A percentile compares a stretch with the other conserved stretches of the same genome.
Evolutionary conservation across 1,140 invertebrate genomes (phyloP).

Genomic region (Penaeus vannamei): DNA sequence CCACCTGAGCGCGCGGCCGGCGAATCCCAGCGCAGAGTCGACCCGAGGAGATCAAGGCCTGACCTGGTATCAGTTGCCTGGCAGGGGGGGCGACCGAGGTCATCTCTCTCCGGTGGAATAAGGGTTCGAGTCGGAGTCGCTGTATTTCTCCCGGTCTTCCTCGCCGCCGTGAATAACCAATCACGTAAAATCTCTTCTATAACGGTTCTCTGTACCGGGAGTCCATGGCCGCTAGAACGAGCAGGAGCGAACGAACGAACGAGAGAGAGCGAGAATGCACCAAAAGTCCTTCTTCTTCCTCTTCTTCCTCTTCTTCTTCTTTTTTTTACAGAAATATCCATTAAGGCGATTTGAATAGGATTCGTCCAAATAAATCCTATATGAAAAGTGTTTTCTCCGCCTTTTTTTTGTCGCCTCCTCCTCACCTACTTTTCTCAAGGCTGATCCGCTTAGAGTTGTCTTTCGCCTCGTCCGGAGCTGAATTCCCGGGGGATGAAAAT

Average conservation of each 20-base stretch:
- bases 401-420: background rate
- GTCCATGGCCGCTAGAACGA: too few species aligned
- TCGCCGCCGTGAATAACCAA: too few species aligned
- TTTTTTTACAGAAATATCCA: slow-evolving; percentile 37
- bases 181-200: too few species aligned
- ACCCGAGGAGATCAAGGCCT: background rate
- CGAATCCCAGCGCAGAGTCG: background rate
- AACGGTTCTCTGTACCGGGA: too few species aligned
- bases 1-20: background rate
- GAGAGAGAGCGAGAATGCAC: background rate
- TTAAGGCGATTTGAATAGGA: slow-evolving; percentile 47
- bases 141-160: too few species aligned
- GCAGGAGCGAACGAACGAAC: background rate
- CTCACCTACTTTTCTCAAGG: background rate
- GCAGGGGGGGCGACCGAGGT: too few species aligned
- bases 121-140: too few species aligned
- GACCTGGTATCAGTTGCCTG: too few species aligned
- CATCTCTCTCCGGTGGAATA: too few species aligned
- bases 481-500: slow-evolving; percentile 13
- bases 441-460: slow-evolving; percentile 31
- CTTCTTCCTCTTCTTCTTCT: too few species aligned
- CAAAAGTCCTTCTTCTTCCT: slow-evolving; percentile 17
- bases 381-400: slow-evolving; percentile 28
- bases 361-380: slow-evolving; percentile 16
- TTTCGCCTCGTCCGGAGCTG: background rate